Evolutionary conservation across 2,888 invertebrate species (phyloP), one percentile per base, ranked within the genome.

Genomic region (Agrotis ipsilon): DNA sequence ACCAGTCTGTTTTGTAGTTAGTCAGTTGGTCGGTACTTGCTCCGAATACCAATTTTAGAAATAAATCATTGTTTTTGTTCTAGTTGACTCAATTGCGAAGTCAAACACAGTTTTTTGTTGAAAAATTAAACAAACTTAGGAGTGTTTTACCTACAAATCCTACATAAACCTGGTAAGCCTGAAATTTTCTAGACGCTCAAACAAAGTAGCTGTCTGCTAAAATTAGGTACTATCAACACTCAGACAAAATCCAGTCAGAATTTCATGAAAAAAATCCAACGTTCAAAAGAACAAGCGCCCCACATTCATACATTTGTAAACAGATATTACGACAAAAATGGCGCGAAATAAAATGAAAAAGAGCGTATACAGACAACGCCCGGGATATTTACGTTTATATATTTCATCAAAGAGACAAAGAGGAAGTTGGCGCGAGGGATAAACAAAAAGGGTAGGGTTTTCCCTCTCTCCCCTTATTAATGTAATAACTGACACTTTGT

Each of bases 401-500:
- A 81, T 92, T 91, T 89, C 90, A 91, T 90, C 91, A 91, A 90
- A 88, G 86, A 84, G 86, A 85, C 87, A 86, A 86, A 86, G 87
- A 87, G 88, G 89, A 90, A 87, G 86, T 85, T 86, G 82, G 84
- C 83, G 86, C 90, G 78, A 85, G 92, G 94, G 92, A 92, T 92
- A 91, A 93, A 93, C 93, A 93, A 93, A 94, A 94, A 94, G 93
- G 93, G 92, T 90, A 89, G 90, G 90, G 91, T 90, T 92, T 92
- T 91, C 90, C 87, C 87, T 81, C 87, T 92, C 92, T 91, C 39
- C 89, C 91, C 92, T 95, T 95, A 95, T 95, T 94, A 96, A 95
- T 95, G 93, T 94, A 94, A 95, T 95, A 96, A 94, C 94, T 91
- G 94, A 94, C 95, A 94, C 94, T 94, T 95, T 94, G 93, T 94